phyloP scores from a whole-genome alignment of 2,797 vertebrate genomes.

The Calcarius lapponicus region DNA sequence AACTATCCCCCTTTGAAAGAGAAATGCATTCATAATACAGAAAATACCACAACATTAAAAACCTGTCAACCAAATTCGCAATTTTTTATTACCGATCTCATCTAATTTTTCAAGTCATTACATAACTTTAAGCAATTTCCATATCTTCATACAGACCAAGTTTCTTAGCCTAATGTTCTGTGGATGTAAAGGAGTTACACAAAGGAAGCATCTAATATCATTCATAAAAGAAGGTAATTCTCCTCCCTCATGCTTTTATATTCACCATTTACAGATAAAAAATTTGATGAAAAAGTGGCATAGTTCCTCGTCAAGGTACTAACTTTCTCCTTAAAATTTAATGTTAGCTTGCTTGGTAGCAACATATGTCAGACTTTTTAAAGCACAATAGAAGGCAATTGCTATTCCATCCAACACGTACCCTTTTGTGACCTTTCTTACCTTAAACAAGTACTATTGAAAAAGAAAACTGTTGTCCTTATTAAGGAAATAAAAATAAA shows the following conservation, averaged over 20 bases:
- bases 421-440: slow-evolving; percentile 78
- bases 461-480: background rate
- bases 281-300: background rate
- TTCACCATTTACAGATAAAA: background rate
- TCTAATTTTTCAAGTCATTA: background rate
- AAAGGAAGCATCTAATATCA: background rate
- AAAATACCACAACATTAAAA: background rate
- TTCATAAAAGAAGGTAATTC: background rate
- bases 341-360: background rate
- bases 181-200: background rate
- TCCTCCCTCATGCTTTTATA: background rate
- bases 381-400: background rate
- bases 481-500: background rate
- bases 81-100: background rate
- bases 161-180: background rate
- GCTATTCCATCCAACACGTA: slow-evolving; percentile 72
- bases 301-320: background rate
- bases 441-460: slow-evolving; percentile 74
- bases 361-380: background rate
- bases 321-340: background rate
- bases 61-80: background rate
- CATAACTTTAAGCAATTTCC: background rate
- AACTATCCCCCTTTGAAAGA: slow-evolving; percentile 67
- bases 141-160: background rate
- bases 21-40: slow-evolving; percentile 9